Evolutionary conservation across 1,140 invertebrate species (phyloP).

Genomic region (Halyomorpha halys): DNA sequence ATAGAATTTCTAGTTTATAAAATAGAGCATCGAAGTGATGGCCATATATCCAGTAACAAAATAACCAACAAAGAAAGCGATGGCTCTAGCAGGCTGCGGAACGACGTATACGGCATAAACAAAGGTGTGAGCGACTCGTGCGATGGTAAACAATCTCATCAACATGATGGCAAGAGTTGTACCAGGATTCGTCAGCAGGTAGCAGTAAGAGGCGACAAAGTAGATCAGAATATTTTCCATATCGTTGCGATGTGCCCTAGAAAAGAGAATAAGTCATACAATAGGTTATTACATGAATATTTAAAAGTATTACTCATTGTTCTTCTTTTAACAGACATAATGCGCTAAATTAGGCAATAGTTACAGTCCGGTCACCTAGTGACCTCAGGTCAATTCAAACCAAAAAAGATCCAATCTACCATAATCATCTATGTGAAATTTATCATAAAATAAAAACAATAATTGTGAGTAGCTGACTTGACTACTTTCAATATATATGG

Average conservation of each 20-base stretch:
- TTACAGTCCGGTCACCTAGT: too few species aligned
- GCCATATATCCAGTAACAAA: constrained; percentile 44
- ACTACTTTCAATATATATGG: too few species aligned
- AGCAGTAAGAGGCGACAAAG: constrained; percentile 47
- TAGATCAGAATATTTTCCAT: constrained; percentile 57
- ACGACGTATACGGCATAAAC: constrained; percentile 44
- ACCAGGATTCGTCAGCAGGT: constrained; percentile 47
- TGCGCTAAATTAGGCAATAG: too few species aligned
- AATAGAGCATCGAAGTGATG: constrained; percentile 27
- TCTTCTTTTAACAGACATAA: too few species aligned
- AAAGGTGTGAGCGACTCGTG: constrained; percentile 49
- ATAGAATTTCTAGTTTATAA: not conserved
- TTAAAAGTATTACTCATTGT: too few species aligned
- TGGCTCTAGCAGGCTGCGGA: constrained; percentile 47
- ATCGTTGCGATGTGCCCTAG: constrained; percentile 58
- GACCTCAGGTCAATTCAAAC: too few species aligned
- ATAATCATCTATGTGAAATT: too few species aligned
- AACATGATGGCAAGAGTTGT: constrained; percentile 42
- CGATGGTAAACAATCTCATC: constrained; percentile 47
- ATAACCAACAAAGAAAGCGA: constrained; percentile 43
- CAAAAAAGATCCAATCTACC: too few species aligned
- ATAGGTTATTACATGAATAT: too few species aligned
- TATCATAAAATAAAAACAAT: too few species aligned
- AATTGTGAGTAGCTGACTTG: too few species aligned
- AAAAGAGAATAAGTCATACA: too few species aligned